Conservation (phyloP, 2,888 invertebrate genomes). For the Lithophane semibrunnea region DNA sequence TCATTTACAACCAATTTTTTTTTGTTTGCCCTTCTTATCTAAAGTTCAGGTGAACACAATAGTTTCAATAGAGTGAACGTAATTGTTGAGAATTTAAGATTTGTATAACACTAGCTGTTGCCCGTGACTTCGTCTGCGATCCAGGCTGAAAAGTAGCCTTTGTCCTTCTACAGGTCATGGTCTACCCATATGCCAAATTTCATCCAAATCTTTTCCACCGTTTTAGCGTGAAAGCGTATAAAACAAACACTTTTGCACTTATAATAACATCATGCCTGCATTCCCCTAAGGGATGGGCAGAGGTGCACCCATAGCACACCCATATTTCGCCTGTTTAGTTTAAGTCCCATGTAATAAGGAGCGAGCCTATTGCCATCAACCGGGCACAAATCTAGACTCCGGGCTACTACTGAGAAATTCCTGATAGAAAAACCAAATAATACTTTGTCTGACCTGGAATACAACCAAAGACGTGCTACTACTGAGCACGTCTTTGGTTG, state of each 20-base stretch:
- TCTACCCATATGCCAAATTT: no score
- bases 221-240: no score
- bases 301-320: no score
- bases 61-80: background rate
- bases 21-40: background rate
- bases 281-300: background rate
- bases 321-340: no score
- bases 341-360: background rate
- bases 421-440: background rate
- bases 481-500: no score
- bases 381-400: background rate
- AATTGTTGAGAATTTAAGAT: background rate
- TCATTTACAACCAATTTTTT: conserved; percentile 24
- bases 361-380: background rate
- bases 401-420: background rate
- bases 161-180: no score
- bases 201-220: no score
- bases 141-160: no score
- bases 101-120: background rate
- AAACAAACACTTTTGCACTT: no score
- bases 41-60: background rate
- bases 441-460: background rate
- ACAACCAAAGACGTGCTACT: background rate
- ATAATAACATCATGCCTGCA: background rate
- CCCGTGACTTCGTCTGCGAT: no score